Evolutionary conservation across 2,888 invertebrate genomes (phyloP), one percentile per base, ranked within the genome.

Genomic region (Dysmachus trigonus): DNA sequence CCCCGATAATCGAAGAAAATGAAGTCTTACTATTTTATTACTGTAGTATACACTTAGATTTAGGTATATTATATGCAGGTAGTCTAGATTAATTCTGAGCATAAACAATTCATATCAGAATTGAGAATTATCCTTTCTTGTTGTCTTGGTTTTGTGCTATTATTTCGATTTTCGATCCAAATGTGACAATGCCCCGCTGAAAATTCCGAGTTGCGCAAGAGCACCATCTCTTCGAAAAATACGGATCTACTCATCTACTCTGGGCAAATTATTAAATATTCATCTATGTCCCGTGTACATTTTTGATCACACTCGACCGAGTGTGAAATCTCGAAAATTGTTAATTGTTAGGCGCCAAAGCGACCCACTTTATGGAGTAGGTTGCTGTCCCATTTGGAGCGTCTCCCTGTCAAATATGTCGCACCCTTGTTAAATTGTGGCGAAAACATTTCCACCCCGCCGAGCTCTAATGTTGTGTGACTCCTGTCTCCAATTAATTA

Each of bases 401-500:
- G 81, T 81, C 30, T 33, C 31, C 53, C 33, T 81, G 81, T 81
- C 81, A 81, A 81, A 81, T 27, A 35, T 81, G 53, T 81, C 81
- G 33, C 81, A 81, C 81, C 81, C 81, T 81, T 53, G 53, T 81
- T 81, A 81, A 81, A 8, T 62, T 81, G 81, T 53, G 81, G 81
- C 33, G 53, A 81, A 81, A 81, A 81, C 81, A 81, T 35, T 81
- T 81, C 81, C 81, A 81, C 31, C 81, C 81, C 81, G 53, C 31
- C 53, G 27, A 33, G 18, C 53, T 81, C 18, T 81, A 81, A 81
- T 62, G 53, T 31, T 18, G 15, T 18, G 27, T 31, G 53, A 53
- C 62, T 53, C n/a, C 18, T 81, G 35, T 81, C 81, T 81, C 81
- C 81, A 81, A 81, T 81, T 81, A 81, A 81, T 81, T 81, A 81